Conservation (phyloP, 2,888 invertebrate genomes). For the Drosophila affinis region DNA sequence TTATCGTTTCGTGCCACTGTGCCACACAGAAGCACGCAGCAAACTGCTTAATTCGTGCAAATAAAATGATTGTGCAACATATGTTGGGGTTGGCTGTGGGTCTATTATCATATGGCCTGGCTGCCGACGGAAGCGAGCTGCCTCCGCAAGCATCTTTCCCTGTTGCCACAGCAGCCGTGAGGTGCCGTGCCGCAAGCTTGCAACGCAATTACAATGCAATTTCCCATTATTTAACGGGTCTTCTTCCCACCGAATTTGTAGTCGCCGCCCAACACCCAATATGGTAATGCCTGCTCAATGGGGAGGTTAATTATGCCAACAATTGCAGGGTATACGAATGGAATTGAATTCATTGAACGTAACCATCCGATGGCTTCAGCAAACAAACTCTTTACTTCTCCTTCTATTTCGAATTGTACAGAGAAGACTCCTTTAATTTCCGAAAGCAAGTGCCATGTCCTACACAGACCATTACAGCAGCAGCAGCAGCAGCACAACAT, state of each 20-base stretch:
- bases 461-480: slow-evolving; percentile 73
- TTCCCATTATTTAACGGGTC: slow-evolving; percentile 75
- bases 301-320: slow-evolving; percentile 67
- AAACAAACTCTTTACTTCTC: slow-evolving; percentile 13
- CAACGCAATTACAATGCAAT: slow-evolving; percentile 77
- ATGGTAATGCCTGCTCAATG: slow-evolving; percentile 44
- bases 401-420: slow-evolving; percentile 20
- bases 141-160: slow-evolving; percentile 25
- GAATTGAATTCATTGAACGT: slow-evolving; percentile 32
- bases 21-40: slow-evolving; percentile 33
- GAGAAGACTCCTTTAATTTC: slow-evolving; percentile 20
- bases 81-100: slow-evolving; percentile 57
- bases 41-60: slow-evolving; percentile 74
- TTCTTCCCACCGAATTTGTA: slow-evolving; percentile 34
- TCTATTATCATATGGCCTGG: slow-evolving; percentile 65
- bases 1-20: slow-evolving; percentile 48
- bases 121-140: slow-evolving; percentile 3
- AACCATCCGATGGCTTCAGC: slow-evolving; percentile 9
- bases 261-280: slow-evolving; percentile 45
- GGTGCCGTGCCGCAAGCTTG: slow-evolving; percentile 62
- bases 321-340: slow-evolving; percentile 52
- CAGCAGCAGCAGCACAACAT: slow-evolving; percentile 66
- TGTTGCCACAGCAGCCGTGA: background rate
- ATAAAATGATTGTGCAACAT: slow-evolving; percentile 79
- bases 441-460: slow-evolving; percentile 56